Conservation (phyloP, 2,113 vertebrate genomes). For the Pardalotus punctatus region DNA sequence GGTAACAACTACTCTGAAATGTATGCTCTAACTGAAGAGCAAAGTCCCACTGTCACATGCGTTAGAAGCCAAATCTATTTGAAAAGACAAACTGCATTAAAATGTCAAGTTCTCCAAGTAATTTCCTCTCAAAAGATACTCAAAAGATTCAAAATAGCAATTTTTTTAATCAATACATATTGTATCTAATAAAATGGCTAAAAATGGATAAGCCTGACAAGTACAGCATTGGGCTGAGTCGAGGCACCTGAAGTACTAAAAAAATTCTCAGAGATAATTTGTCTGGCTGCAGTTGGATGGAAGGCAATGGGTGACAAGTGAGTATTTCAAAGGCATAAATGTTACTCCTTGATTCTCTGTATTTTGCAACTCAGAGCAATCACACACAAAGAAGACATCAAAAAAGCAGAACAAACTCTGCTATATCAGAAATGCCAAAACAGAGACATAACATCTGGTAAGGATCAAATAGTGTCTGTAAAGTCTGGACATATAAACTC, state of each 20-base stretch:
- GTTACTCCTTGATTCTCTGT: slow-evolving; percentile 29
- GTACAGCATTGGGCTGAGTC: neutral
- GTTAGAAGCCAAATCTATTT: slow-evolving; percentile 78
- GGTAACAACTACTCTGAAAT: slow-evolving; percentile 83
- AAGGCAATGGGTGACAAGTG: neutral
- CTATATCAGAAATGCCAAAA: neutral
- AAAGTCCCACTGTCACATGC: slow-evolving; percentile 75
- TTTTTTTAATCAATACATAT: slow-evolving; percentile 42
- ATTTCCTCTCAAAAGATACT: slow-evolving; percentile 69
- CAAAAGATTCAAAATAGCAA: slow-evolving; percentile 63
- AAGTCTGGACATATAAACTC: neutral
- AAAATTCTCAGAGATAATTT: neutral
- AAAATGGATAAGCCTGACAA: neutral
- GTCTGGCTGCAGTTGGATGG: neutral
- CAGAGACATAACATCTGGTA: neutral
- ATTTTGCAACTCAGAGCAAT: slow-evolving; percentile 19
- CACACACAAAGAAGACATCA: neutral
- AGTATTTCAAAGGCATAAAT: slow-evolving; percentile 4
- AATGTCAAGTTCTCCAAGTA: slow-evolving; percentile 70
- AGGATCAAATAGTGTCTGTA: neutral
- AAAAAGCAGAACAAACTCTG: neutral
- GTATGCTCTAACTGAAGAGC: slow-evolving; percentile 76
- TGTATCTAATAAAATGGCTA: slow-evolving; percentile 21
- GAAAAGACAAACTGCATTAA: slow-evolving; percentile 77
- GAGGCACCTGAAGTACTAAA: neutral